Base-by-base conservation (phyloP, 2,888 invertebrate species). In the Drosophila paucipuncta region DNA sequence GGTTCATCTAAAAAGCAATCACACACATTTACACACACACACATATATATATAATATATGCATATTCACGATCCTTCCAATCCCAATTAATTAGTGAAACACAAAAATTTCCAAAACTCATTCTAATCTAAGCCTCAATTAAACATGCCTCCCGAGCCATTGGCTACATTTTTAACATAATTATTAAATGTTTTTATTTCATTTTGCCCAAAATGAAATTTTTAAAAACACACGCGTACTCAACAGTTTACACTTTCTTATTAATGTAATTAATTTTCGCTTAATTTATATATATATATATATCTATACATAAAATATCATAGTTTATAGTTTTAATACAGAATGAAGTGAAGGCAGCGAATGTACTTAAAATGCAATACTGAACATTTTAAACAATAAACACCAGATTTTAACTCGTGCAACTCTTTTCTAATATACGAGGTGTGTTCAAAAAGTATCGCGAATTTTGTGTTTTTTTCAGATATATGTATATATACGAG, bases 341-440 rank as follows among this genome's bases (percentile, higher is more conserved):
- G 41, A 57, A 52, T 52, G 30, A 30, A 16, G 41, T 58, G 41
- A 58, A 78, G 52, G 52, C 75, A 58, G 78, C 75, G 54, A 57
- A 78, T 85, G 82, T 89, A 87, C 84, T 89, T 87, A 87, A 69
- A 49, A 75, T 71, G 63, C 68, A 72, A 75, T 77, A 82, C 66
- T 78, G 71, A 80, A 80, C 58, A 80, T 76, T 83, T 76, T 72
- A 76, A 76, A 79, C 58, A 68, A 83, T 83, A 87, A 85, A 84
- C 43, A 72, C n/a, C 60, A 73, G 73, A 83, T 82, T 87, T 88
- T 89, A 88, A 88, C 88, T 88, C 68, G 61, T 76, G 18, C 18
- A 22, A 30, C 4, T 11, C 1, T 50, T 35, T 54, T 49, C 22
- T 62, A 9, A 30, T 33, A 35, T 33, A 25, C 22, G 22, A 22